A percentile compares a stretch with the other conserved stretches of the same genome.
These are phyloP conservation scores for Myrmecophaga tridactyla DNA, from an alignment of 2,113 vertebrate species.

Conservation along the genomic window DNA sequence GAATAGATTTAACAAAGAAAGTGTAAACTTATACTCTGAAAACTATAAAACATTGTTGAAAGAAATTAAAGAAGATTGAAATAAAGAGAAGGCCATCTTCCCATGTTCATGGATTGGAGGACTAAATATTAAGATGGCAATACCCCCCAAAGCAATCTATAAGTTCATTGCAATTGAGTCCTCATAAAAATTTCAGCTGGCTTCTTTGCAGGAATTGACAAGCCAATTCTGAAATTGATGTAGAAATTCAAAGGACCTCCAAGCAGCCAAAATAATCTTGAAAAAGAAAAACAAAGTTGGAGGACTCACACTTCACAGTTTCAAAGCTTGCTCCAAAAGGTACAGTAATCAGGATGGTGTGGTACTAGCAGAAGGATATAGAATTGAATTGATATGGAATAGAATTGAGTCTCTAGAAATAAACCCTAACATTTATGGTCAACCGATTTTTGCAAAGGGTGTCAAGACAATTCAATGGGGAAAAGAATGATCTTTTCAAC, in stretches of 20 bases:
- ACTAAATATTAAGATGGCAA: neutral
- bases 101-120: neutral
- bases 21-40: neutral
- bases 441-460: neutral
- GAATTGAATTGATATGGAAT: neutral
- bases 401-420: neutral
- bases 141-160: too few relatives aligned
- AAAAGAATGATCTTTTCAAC: neutral
- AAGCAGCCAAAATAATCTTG: neutral
- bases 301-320: neutral
- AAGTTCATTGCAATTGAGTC: neutral
- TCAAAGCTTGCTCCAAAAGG: neutral
- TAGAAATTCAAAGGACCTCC: neutral
- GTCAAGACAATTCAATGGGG: neutral
- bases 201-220: neutral
- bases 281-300: neutral
- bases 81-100: neutral
- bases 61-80: neutral
- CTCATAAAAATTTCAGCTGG: neutral
- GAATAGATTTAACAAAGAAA: neutral
- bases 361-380: neutral
- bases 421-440: neutral
- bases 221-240: neutral
- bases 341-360: neutral
- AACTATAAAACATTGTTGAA: neutral